Percentiles rank a stretch among this genome's conserved stretches.
phyloP scores from a whole-genome alignment of 2,797 vertebrate genomes.

The Varecia variegata region DNA sequence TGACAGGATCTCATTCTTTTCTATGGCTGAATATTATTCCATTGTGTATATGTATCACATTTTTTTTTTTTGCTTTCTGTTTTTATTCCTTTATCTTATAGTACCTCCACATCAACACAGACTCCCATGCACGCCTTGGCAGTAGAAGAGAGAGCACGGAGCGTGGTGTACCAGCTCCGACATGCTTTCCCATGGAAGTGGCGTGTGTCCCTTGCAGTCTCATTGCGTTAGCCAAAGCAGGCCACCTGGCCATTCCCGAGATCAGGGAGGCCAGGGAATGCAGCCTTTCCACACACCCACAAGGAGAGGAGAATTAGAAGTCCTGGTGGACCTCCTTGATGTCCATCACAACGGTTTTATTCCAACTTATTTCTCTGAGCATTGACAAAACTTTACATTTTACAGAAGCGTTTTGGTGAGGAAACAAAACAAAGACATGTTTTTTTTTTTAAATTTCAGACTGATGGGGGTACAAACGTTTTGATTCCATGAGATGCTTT shows the following conservation, averaged over 20 bases:
- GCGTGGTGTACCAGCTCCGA: not conserved
- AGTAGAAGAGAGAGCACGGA: not conserved
- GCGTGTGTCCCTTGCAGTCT: not conserved
- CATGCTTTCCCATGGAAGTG: rapidly evolving
- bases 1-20: no score
- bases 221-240: not conserved
- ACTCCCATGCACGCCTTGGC: not conserved
- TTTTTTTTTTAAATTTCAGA: no score
- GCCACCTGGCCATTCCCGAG: not conserved
- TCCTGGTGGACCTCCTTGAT: not conserved
- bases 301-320: not conserved
- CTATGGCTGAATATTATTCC: no score
- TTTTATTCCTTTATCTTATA: not conserved
- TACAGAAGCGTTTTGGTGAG: not conserved
- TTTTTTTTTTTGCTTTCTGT: not conserved
- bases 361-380: not conserved
- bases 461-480: no score
- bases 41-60: no score
- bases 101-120: not conserved
- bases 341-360: not conserved
- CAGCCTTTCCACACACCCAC: not conserved
- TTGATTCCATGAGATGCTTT: no score
- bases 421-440: not conserved
- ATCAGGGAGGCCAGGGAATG: not conserved
- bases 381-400: not conserved